Evolutionary conservation across 1,140 invertebrate genomes (phyloP).

Genomic region (Grapholita molesta): DNA sequence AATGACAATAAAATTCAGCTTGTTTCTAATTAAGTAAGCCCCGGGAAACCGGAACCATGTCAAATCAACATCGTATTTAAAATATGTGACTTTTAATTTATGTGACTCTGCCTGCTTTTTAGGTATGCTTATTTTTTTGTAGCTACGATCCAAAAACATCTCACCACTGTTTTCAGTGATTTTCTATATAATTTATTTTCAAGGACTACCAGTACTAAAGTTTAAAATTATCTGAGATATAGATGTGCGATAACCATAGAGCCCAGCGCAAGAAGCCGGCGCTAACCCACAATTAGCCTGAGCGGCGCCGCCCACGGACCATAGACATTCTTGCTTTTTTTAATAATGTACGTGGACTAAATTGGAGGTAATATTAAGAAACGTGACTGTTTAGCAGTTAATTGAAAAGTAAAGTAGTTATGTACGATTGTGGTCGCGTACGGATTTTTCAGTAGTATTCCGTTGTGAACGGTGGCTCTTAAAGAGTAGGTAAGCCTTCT

Average conservation of each 20-base stretch:
- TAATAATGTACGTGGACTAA: slow-evolving; percentile 15
- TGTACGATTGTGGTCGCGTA: background rate
- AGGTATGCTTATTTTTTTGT: background rate
- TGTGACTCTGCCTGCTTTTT: no score
- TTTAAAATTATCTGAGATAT: background rate
- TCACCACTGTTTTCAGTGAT: background rate
- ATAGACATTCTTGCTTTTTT: slow-evolving; percentile 28
- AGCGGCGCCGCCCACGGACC: slow-evolving; percentile 31
- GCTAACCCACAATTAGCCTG: slow-evolving; percentile 41
- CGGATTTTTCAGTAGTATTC: background rate
- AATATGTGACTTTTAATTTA: no score
- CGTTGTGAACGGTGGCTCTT: background rate
- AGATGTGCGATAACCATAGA: slow-evolving; percentile 17
- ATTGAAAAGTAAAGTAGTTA: slow-evolving; percentile 1
- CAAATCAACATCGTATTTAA: no score
- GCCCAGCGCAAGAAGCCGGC: slow-evolving; percentile 22
- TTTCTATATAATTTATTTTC: background rate
- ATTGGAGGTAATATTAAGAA: slow-evolving; percentile 11
- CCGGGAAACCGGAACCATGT: no score
- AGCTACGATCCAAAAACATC: background rate
- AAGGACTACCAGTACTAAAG: background rate
- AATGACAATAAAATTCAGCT: no score
- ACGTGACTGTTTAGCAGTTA: slow-evolving; percentile 11
- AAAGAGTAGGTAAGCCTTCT: no score
- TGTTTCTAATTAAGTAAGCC: no score